Conservation (phyloP, 1,140 invertebrate genomes). For the Gryllus bimaculatus region DNA sequence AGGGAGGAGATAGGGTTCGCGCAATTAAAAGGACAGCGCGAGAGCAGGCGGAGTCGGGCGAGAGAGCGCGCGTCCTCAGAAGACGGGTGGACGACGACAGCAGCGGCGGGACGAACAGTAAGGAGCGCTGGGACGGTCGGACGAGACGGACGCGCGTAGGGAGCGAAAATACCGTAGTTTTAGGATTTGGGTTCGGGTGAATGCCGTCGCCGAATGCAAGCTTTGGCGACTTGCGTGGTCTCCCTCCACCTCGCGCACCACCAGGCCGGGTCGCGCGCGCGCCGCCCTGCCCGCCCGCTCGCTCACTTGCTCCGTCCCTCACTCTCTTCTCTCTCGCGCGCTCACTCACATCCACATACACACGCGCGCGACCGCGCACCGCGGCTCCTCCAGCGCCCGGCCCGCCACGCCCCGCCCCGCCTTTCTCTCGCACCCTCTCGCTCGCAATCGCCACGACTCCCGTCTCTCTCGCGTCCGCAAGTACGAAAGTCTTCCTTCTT, state of each 20-base stretch:
- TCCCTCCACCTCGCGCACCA: slow-evolving; percentile 6
- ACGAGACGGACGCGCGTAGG: background rate
- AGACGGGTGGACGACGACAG: background rate
- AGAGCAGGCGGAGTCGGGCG: background rate
- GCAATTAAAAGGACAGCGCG: background rate
- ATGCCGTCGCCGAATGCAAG: too few relatives aligned
- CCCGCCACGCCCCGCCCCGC: too few relatives aligned
- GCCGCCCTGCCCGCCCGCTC: background rate
- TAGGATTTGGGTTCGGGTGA: too few relatives aligned
- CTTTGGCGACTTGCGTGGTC: background rate
- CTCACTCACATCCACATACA: too few relatives aligned
- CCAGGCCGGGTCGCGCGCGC: background rate
- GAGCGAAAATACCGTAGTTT: too few relatives aligned
- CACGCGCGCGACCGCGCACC: too few relatives aligned
- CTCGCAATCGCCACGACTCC: too few relatives aligned
- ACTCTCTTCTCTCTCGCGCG: too few relatives aligned
- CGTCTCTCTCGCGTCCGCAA: too few relatives aligned
- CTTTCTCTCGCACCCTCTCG: too few relatives aligned
- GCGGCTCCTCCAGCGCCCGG: too few relatives aligned
- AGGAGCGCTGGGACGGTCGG: background rate
- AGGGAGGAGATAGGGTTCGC: background rate
- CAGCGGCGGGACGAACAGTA: background rate
- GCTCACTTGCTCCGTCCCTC: background rate
- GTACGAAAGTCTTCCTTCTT: too few relatives aligned
- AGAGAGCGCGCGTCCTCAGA: background rate